A percentile compares a stretch with the other conserved stretches of the same genome.
These are phyloP conservation scores for Dynastes maya DNA, from an alignment of 2,888 invertebrate species.

Conservation along the genomic window DNA sequence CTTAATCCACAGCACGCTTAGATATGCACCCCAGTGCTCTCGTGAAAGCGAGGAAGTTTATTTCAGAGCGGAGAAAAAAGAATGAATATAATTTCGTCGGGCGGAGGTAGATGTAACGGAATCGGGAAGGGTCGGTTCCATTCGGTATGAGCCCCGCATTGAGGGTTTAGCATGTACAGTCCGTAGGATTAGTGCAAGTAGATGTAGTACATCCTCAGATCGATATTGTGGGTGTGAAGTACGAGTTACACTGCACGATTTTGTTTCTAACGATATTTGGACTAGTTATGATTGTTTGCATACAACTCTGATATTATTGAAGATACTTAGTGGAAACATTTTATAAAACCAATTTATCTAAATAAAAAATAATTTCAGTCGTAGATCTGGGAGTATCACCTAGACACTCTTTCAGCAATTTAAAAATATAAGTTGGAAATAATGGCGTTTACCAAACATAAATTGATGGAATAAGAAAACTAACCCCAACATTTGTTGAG, in stretches of 20 bases:
- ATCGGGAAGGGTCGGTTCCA: constrained; percentile 16
- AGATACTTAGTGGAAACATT: no score
- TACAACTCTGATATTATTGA: no score
- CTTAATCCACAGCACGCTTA: neutral
- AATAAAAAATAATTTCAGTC: no score
- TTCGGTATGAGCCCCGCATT: constrained; percentile 17
- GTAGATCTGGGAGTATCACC: no score
- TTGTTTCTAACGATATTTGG: constrained; percentile 7
- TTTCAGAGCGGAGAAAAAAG: constrained; percentile 30
- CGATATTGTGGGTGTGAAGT: constrained; percentile 60
- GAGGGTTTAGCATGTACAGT: constrained; percentile 47
- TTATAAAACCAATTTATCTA: no score
- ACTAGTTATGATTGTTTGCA: neutral
- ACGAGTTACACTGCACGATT: constrained; percentile 54
- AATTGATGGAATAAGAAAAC: no score
- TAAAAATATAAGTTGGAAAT: no score
- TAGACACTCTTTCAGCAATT: no score
- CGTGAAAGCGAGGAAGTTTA: constrained; percentile 38
- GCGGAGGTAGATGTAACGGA: constrained; percentile 27
- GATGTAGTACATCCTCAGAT: constrained; percentile 57
- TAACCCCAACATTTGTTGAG: no score
- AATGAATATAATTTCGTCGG: constrained; percentile 36
- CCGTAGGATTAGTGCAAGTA: constrained; percentile 58
- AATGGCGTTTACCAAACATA: no score
- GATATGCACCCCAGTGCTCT: constrained; percentile 33